Evolutionary conservation across 2,113 vertebrate species (phyloP).

Genomic region (Callipepla squamata): DNA sequence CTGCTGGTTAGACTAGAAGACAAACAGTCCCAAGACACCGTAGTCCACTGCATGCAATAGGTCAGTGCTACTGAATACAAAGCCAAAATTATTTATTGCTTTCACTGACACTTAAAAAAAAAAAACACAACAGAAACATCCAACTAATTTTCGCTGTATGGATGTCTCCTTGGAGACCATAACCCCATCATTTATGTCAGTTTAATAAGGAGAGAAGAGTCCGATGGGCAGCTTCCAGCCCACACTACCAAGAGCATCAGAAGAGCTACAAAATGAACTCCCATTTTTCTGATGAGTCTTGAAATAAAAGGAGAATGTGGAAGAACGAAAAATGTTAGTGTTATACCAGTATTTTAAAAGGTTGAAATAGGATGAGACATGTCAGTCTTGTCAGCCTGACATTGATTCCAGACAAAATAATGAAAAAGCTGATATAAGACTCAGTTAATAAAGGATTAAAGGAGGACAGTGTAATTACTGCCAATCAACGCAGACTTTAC

Average conservation of each 20-base stretch:
- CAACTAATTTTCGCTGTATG: neutral
- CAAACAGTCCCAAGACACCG: neutral
- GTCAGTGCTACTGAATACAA: neutral
- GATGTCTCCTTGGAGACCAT: neutral
- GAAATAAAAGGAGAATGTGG: slow-evolving; percentile 25
- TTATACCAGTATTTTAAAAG: slow-evolving; percentile 64
- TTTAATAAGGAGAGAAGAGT: neutral
- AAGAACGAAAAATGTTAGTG: slow-evolving; percentile 46
- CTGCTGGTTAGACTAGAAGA: neutral
- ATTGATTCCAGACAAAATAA: slow-evolving; percentile 73
- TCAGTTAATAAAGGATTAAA: slow-evolving; percentile 71
- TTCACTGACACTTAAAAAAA: neutral
- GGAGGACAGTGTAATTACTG: slow-evolving; percentile 74
- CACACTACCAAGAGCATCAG: neutral
- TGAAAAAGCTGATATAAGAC: slow-evolving; percentile 67
- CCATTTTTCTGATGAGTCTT: slow-evolving; percentile 10
- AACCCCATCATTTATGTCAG: neutral
- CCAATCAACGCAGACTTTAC: slow-evolving; percentile 60
- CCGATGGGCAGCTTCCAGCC: neutral
- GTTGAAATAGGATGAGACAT: slow-evolving; percentile 65
- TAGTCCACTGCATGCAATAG: neutral
- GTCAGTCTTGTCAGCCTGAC: slow-evolving; percentile 69
- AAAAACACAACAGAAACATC: neutral
- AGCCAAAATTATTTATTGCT: neutral
- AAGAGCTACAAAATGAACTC: slow-evolving; percentile 32